Evolutionary conservation across 2,888 invertebrate species (phyloP).

Genomic region (Conistra vaccinii): DNA sequence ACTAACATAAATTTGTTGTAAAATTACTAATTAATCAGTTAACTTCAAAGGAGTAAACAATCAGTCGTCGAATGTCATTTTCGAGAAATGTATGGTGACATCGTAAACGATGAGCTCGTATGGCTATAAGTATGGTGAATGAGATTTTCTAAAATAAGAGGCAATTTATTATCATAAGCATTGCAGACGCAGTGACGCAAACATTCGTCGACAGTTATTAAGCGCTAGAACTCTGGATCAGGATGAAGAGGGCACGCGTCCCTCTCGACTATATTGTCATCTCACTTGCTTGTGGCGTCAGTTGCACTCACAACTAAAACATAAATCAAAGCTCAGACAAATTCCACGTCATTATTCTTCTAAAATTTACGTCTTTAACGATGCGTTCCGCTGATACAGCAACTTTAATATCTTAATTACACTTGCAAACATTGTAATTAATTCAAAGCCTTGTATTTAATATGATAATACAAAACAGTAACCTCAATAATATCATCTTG

Average conservation of each 20-base stretch:
- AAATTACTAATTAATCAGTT: conserved; percentile 56
- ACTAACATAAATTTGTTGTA: conserved; percentile 8
- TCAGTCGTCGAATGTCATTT: conserved; percentile 82
- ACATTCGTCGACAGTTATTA: conserved; percentile 89
- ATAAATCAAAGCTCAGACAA: conserved; percentile 81
- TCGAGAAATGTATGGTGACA: conserved; percentile 81
- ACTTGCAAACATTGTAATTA: conserved; percentile 49
- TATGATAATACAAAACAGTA: conserved; percentile 59
- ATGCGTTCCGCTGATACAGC: conserved; percentile 34
- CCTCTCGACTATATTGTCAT: conserved; percentile 77
- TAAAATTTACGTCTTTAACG: conserved; percentile 63
- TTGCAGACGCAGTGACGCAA: conserved; percentile 87
- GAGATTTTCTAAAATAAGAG: conserved; percentile 89
- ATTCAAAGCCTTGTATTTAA: conserved; percentile 44
- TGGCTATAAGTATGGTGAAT: conserved; percentile 84
- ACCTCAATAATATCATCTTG: conserved; percentile 46
- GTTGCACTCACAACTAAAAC: conserved; percentile 75
- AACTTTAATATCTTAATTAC: conserved; percentile 42
- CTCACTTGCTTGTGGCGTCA: conserved; percentile 77
- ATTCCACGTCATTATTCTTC: conserved; percentile 80
- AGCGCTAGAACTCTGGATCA: conserved; percentile 85
- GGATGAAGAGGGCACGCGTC: conserved; percentile 78
- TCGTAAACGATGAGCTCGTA: conserved; percentile 82
- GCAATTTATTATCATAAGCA: conserved; percentile 88
- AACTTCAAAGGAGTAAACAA: conserved; percentile 71